Percentiles rank a stretch among this genome's conserved stretches.
Evolutionary conservation across 2,888 invertebrate species (phyloP).

Genomic region (Hyalella azteca): DNA sequence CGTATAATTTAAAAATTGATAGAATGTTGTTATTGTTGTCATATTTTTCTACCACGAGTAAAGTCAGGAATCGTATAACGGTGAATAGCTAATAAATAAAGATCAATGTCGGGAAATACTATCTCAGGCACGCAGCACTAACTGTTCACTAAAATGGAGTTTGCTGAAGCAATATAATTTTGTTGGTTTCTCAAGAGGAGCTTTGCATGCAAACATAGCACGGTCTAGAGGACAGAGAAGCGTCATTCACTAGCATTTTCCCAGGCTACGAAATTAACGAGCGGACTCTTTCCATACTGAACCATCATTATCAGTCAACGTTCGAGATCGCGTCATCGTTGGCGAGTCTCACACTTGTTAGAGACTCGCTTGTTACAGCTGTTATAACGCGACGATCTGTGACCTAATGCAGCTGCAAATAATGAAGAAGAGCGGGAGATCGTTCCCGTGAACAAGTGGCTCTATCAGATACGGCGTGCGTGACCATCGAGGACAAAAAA

Average conservation of each 20-base stretch:
- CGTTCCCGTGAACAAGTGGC: slow-evolving; percentile 32
- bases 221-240: slow-evolving; percentile 12
- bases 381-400: slow-evolving; percentile 29
- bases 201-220: slow-evolving; percentile 17
- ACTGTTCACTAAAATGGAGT: background rate
- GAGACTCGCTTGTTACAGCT: slow-evolving; percentile 28
- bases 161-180: background rate
- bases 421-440: slow-evolving; percentile 26
- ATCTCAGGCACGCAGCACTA: background rate
- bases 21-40: no score
- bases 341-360: slow-evolving; percentile 14
- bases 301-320: background rate
- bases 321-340: slow-evolving; percentile 34
- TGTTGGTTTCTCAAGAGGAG: slow-evolving; percentile 21
- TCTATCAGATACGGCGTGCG: background rate
- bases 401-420: slow-evolving; percentile 19
- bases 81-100: background rate
- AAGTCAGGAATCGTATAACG: no score
- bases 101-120: no score
- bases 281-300: slow-evolving; percentile 26
- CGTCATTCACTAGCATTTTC: background rate
- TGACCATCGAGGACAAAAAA: slow-evolving; percentile 29
- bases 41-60: no score
- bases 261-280: slow-evolving; percentile 36
- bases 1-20: no score